These are phyloP conservation scores for Electrophaes corylata DNA, from an alignment of 2,888 invertebrate species.

Conservation along the genomic window DNA sequence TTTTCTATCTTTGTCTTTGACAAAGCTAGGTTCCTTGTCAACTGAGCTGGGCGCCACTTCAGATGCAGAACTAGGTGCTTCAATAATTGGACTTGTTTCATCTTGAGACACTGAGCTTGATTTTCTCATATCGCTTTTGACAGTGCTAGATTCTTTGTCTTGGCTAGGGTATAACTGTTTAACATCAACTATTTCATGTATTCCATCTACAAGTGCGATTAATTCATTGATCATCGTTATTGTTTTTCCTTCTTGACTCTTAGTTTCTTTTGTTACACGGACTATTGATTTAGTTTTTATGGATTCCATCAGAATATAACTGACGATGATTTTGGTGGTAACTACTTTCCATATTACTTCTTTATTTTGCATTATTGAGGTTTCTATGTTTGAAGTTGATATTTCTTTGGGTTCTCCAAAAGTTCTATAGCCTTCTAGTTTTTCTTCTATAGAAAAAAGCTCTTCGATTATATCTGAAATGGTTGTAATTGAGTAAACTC, in stretches of 20 bases:
- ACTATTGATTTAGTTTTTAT: slow-evolving; percentile 10
- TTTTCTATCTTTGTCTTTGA: slow-evolving; percentile 3
- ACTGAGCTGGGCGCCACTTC: neutral
- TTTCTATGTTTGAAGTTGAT: slow-evolving; percentile 4
- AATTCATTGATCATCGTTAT: slow-evolving; percentile 19
- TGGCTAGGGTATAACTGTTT: neutral
- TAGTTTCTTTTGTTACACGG: neutral
- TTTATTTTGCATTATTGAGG: neutral
- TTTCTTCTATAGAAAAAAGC: slow-evolving; percentile 10
- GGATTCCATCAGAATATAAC: slow-evolving; percentile 14
- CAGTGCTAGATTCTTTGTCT: slow-evolving; percentile 21
- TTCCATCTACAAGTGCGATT: slow-evolving; percentile 19
- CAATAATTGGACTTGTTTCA: neutral
- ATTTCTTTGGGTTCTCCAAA: slow-evolving; percentile 9
- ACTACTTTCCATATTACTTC: neutral
- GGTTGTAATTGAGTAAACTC: slow-evolving; percentile 34
- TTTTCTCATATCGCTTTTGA: slow-evolving; percentile 11
- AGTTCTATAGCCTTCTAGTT: slow-evolving; percentile 3
- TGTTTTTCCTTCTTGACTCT: slow-evolving; percentile 24
- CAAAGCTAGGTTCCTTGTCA: slow-evolving; percentile 7
- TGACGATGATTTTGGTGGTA: neutral
- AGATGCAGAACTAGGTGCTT: neutral
- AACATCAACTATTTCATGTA: neutral
- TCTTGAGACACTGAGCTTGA: slow-evolving; percentile 6
- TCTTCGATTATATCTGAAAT: slow-evolving; percentile 35